A percentile compares a stretch with the other conserved stretches of the same genome.
Evolutionary conservation across 2,888 invertebrate species (phyloP).

Genomic region (Lithophane semibrunnea): DNA sequence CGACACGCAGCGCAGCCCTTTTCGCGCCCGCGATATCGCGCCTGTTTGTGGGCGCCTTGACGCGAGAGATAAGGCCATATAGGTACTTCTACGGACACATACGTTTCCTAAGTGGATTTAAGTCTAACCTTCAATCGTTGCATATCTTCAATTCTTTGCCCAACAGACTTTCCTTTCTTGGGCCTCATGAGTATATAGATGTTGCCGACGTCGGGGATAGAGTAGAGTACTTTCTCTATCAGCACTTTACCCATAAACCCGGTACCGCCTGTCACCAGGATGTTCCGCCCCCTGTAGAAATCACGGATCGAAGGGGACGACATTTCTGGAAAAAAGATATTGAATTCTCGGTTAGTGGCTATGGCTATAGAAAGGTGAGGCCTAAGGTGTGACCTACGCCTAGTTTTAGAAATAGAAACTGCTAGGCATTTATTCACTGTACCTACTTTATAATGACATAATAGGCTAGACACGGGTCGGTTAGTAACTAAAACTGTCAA

Average conservation of each 20-base stretch:
- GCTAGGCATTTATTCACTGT: neutral
- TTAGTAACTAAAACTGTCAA: neutral
- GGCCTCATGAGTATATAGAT: slow-evolving; percentile 91
- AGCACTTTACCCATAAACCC: slow-evolving; percentile 92
- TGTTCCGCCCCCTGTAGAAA: slow-evolving; percentile 90
- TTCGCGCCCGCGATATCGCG: too few relatives aligned
- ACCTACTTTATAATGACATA: neutral
- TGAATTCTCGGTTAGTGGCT: neutral
- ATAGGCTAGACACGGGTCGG: neutral
- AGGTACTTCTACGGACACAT: neutral
- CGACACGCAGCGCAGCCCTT: too few relatives aligned
- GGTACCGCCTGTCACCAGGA: slow-evolving; percentile 91
- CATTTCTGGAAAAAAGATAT: slow-evolving; percentile 78
- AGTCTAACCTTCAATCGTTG: slow-evolving; percentile 87
- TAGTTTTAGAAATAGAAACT: neutral
- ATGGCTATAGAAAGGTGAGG: neutral
- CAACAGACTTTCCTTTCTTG: slow-evolving; percentile 91
- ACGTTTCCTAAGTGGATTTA: neutral
- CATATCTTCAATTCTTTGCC: slow-evolving; percentile 91
- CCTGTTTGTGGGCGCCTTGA: too few relatives aligned
- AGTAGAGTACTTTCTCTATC: slow-evolving; percentile 92
- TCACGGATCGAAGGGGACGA: slow-evolving; percentile 85
- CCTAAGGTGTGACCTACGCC: neutral
- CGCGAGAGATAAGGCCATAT: neutral
- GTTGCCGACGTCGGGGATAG: slow-evolving; percentile 90